Evolutionary conservation across 2,888 invertebrate species (phyloP), one percentile per base, ranked within the genome.

Genomic region (Campoplex capitator): DNA sequence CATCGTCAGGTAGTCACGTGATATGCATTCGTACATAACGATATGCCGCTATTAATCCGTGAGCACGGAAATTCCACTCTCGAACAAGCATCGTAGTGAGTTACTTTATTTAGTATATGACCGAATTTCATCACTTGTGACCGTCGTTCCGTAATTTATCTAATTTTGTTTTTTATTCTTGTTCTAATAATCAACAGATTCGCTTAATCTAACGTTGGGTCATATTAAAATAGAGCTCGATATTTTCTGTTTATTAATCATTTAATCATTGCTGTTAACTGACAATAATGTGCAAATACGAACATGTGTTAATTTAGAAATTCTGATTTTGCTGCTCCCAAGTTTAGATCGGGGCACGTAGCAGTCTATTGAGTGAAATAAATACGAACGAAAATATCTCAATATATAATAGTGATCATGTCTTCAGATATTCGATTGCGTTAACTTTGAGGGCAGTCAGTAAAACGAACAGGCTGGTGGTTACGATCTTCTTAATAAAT

Each of bases 1-100:
- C 93, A 93, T 92, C 91, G 91, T 90, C 90, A 91, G 76, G 51
- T 90, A 89, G 89, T 91, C 89, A 90, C 62, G 77, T 84, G 78
- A 71, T 82, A 48, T 51, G 62, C 76, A 70, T 78, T 70, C 4
- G 78, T 75, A 65, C 76, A 71, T 76, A 73, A 76, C 85, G 84
- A 84, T 32, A 62, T 79, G 76, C 75, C 71, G 83, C 67, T 83
- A 85, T 87, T 87, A 83, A 83, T 45, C 78, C 54, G 51, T 81
- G 73, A 78, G 70, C 83, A 23, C 77, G 78, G 77, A 79, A 84
- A 84, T 86, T 84, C 78, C 78, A 82, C 81, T 84, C 81, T 70
- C 56, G 65, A 78, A 71, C 79, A 80, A 56, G 45, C 68, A 35
- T 77, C 77, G 73, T 45, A 78, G 77, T 77, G 84, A 65, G 84